Conservation (phyloP, 2,113 vertebrate species). For the Lasiurus borealis region DNA sequence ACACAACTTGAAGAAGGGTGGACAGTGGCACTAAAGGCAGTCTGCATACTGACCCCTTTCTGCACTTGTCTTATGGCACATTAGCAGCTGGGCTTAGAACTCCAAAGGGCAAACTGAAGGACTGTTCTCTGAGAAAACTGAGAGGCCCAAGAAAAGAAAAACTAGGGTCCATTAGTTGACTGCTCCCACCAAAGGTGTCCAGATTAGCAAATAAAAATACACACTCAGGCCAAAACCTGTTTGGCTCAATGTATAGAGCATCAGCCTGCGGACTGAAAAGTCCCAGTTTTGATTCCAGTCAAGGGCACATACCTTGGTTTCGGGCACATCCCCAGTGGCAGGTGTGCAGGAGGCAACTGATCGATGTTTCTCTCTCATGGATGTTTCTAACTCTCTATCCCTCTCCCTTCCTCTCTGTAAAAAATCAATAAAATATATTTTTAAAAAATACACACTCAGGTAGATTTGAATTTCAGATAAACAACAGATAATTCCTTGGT, state of each 20-base stretch:
- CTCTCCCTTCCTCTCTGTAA: no score
- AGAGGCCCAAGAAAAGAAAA: constrained; percentile 36
- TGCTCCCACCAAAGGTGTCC: not conserved
- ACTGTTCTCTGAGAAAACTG: constrained; percentile 48
- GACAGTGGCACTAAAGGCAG: not conserved
- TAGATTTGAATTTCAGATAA: constrained; percentile 37
- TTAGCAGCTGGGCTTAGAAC: not conserved
- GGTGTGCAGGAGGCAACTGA: no score
- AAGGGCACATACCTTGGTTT: no score
- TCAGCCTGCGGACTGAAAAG: no score
- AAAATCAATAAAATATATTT: no score
- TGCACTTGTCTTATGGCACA: not conserved
- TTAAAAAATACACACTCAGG: not conserved
- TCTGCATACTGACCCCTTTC: not conserved
- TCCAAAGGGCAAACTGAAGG: not conserved
- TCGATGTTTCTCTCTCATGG: no score
- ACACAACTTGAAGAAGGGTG: not conserved
- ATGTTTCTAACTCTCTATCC: no score
- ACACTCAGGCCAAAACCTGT: not conserved
- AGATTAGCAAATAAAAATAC: constrained; percentile 32
- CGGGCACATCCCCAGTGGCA: no score
- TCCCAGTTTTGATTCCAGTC: no score
- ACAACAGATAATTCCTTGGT: not conserved
- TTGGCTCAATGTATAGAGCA: no score
- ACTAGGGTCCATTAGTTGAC: not conserved